Evolutionary conservation across 2,113 vertebrate genomes (phyloP).

Genomic region (Notarius quadriscutis): DNA sequence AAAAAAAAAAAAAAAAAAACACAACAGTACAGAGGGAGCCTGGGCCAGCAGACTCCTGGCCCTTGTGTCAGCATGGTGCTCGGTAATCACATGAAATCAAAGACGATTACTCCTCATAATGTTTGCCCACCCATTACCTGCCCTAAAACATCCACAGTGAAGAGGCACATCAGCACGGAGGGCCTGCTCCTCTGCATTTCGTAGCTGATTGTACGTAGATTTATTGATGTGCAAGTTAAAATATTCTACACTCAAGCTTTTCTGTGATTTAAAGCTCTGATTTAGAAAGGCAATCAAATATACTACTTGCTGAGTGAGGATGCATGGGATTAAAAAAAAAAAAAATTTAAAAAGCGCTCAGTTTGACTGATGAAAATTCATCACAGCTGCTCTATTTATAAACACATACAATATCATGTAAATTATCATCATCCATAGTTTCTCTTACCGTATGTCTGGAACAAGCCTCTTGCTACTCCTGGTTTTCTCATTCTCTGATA

Average conservation of each 20-base stretch:
- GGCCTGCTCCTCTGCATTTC: slow-evolving; percentile 64
- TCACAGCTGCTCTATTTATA: neutral
- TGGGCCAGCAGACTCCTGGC: slow-evolving; percentile 63
- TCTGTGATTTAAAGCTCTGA: slow-evolving; percentile 44
- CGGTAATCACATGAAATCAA: slow-evolving; percentile 81
- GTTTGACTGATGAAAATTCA: slow-evolving; percentile 33
- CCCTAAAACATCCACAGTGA: slow-evolving; percentile 71
- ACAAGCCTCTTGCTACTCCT: neutral
- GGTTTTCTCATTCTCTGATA: slow-evolving; percentile 1
- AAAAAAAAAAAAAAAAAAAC: slow-evolving; percentile 53
- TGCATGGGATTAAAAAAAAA: slow-evolving; percentile 23
- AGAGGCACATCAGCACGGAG: slow-evolving; percentile 67
- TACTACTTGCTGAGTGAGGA: slow-evolving; percentile 18
- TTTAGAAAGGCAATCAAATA: slow-evolving; percentile 48
- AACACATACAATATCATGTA: slow-evolving; percentile 7
- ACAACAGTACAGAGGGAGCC: slow-evolving; percentile 51
- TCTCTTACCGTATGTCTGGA: slow-evolving; percentile 26
- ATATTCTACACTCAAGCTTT: slow-evolving; percentile 44
- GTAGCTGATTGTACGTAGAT: slow-evolving; percentile 77
- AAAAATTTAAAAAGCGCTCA: neutral
- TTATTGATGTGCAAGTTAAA: slow-evolving; percentile 68
- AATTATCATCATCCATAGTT: neutral
- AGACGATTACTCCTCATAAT: slow-evolving; percentile 79
- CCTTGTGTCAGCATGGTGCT: slow-evolving; percentile 72
- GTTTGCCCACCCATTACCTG: slow-evolving; percentile 78